Base-by-base conservation (phyloP, 2,797 vertebrate species). In the Trematomus bernacchii region DNA sequence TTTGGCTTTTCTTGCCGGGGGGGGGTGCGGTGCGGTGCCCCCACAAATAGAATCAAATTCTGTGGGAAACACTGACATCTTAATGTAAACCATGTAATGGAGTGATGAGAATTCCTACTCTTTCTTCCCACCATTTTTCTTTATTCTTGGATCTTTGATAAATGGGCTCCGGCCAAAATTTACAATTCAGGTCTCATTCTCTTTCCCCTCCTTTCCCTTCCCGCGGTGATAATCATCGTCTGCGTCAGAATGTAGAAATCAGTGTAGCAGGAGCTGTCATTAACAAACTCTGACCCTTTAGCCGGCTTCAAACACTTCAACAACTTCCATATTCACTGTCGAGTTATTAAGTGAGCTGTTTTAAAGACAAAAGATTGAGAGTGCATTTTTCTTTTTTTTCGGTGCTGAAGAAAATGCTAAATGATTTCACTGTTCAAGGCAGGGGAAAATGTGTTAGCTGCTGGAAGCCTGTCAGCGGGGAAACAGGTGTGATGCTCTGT, bases 231-330 rank as follows among this genome's bases (percentile, higher is more conserved):
- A 86, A 91, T 84, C 71, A 83, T 79, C 84, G 68, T 73, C 66
- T 57, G 61, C 55, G 21, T 83, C 73, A 60, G 61, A 79, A 58
- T 65, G 77, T 71, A 74, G 43, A 79, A 86, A 73, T 83, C 68
- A 71, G 53, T 65, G 61, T 33, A 68, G 68, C 52, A 48, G 23
- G 44, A 30, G 52, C 55, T 60, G 80, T 82, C 90, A 85, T 92
- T 83, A 88, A 84, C 76, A 83, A 91, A 75, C 75, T 79, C 79
- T 89, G 86, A 88, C 82, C 83, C 66, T 73, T 51, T 57, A 55
- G 58, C 50, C 54, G 43, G 67, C 55, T 58, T 76, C 70, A 78
- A 71, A 77, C 64, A 71, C 78, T 63, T 62, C 12, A n/a, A 63
- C 44, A 76, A 81, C 82, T 67, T 76, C 74, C 61, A 62, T 11